These are phyloP conservation scores for Scartelaos histophorus DNA, from an alignment of 2,113 vertebrate genomes.

Conservation along the genomic window DNA sequence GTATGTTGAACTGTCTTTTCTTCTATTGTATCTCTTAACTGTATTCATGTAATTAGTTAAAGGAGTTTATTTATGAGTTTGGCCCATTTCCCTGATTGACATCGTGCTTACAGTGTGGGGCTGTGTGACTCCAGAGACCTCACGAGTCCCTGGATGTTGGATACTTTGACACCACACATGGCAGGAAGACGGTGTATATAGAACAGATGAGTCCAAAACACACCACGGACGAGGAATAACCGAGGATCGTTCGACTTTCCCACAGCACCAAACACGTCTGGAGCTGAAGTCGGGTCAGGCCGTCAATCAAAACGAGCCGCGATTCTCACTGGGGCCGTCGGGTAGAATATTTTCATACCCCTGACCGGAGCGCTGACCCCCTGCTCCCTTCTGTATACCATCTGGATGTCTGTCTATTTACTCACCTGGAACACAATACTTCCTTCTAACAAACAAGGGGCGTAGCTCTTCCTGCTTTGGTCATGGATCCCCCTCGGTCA, in stretches of 20 bases:
- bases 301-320: neutral
- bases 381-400: conserved; percentile 12
- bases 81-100: neutral
- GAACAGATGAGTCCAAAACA: conserved; percentile 17
- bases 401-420: conserved; percentile 49
- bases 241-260: neutral
- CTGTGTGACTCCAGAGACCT: conserved; percentile 5
- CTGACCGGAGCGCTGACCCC: conserved; percentile 20
- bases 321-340: conserved; percentile 26
- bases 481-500: conserved; percentile 8
- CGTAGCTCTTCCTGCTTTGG: conserved; percentile 32
- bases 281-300: conserved; percentile 20
- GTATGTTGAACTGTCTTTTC: neutral
- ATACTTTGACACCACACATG: conserved; percentile 15
- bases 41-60: neutral
- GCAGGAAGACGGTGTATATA: conserved; percentile 14
- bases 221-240: conserved; percentile 2
- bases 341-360: conserved; percentile 20
- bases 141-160: neutral
- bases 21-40: neutral
- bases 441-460: conserved; percentile 43
- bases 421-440: conserved; percentile 50
- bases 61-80: neutral
- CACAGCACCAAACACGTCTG: conserved; percentile 6
- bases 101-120: conserved; percentile 3